These are phyloP conservation scores for Ophthalmolycus amberensis DNA, from an alignment of 2,113 vertebrate genomes.

Conservation along the genomic window DNA sequence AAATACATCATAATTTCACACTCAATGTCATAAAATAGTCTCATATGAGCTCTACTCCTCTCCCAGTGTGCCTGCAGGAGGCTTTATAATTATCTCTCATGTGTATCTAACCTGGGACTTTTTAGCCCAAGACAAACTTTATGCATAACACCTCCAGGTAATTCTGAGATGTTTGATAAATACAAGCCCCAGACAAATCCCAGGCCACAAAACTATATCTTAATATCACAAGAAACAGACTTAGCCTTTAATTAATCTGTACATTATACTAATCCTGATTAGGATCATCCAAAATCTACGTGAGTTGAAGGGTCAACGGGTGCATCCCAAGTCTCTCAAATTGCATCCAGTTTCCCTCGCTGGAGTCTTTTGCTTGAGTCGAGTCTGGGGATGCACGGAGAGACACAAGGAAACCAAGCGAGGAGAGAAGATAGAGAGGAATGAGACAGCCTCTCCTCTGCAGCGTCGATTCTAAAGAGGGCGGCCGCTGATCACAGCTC, in stretches of 20 bases:
- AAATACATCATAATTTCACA: not conserved
- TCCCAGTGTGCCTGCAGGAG: not conserved
- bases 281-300: conserved; percentile 31
- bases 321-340: not conserved
- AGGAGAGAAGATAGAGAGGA: not conserved
- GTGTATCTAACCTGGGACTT: conserved; percentile 23
- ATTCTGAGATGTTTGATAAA: conserved; percentile 41
- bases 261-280: conserved; percentile 60
- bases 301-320: conserved; percentile 49
- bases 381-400: not conserved
- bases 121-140: conserved; percentile 21
- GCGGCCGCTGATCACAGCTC: not conserved
- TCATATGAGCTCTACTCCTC: not conserved
- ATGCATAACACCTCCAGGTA: conserved; percentile 14
- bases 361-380: not conserved
- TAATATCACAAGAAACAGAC: conserved; percentile 15
- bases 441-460: not conserved
- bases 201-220: conserved; percentile 8
- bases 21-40: not conserved
- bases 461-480: not conserved
- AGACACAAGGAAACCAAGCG: not conserved
- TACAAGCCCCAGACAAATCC: conserved; percentile 33
- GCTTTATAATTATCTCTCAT: conserved; percentile 32
- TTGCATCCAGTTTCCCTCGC: not conserved
- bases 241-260: conserved; percentile 66